A percentile compares a stretch with the other conserved stretches of the same genome.
phyloP scores from a whole-genome alignment of 2,113 vertebrate species.

The Ovis aries region DNA sequence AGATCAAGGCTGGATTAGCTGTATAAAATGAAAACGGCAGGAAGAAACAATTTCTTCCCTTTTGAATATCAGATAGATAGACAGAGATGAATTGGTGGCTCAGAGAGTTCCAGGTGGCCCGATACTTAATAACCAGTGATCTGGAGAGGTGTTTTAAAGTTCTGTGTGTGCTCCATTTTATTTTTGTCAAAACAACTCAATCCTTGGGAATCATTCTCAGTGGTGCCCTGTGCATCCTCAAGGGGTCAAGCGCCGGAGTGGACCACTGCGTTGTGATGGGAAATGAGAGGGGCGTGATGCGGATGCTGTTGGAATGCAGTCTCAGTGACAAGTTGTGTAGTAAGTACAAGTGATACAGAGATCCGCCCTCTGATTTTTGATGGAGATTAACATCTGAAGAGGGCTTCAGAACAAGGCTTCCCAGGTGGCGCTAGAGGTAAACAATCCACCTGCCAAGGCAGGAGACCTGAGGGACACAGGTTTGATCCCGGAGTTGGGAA shows the following conservation, averaged over 20 bases:
- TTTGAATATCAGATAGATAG: not conserved
- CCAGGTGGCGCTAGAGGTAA: not conserved
- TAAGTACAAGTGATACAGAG: constrained; percentile 59
- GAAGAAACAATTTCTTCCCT: not conserved
- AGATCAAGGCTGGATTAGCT: not conserved
- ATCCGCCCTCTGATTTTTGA: not conserved
- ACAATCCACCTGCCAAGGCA: not conserved
- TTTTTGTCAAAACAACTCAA: not conserved
- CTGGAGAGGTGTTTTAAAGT: not conserved
- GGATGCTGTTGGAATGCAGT: constrained; percentile 76
- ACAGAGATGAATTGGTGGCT: not conserved
- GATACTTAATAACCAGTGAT: not conserved
- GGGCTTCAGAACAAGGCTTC: not conserved
- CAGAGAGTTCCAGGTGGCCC: not conserved
- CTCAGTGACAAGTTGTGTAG: constrained; percentile 79
- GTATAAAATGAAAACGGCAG: not conserved
- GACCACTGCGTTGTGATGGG: not conserved
- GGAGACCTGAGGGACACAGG: not conserved
- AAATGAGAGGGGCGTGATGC: constrained; percentile 44
- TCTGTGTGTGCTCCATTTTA: not conserved
- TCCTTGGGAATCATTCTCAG: not conserved
- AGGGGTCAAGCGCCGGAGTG: not conserved
- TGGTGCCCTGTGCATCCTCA: not conserved
- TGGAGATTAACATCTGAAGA: not conserved
- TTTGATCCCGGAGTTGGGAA: not conserved